Evolutionary conservation across 2,113 vertebrate species (phyloP).

Genomic region (Petrocephalus microphthalmus): DNA sequence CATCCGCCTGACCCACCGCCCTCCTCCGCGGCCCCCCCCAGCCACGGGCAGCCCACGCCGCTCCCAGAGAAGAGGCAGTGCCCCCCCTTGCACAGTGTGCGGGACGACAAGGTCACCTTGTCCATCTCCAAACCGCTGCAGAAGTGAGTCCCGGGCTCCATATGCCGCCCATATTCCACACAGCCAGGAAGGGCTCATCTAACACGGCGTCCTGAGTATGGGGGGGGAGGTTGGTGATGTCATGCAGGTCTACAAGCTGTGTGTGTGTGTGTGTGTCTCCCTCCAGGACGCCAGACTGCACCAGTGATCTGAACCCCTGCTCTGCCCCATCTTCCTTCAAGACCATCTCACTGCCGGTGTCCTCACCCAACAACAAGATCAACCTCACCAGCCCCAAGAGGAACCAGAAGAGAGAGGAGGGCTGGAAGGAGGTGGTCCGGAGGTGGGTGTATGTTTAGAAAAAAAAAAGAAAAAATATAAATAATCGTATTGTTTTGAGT

Average conservation of each 20-base stretch:
- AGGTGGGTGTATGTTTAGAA: conserved; percentile 58
- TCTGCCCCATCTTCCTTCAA: conserved; percentile 77
- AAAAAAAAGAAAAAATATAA: neutral
- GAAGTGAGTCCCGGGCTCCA: conserved; percentile 49
- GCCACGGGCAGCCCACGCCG: conserved; percentile 62
- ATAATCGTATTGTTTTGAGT: neutral
- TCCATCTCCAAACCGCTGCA: conserved; percentile 78
- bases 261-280: neutral
- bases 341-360: conserved; percentile 80
- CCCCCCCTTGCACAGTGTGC: conserved; percentile 62
- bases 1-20: conserved; percentile 75
- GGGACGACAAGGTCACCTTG: conserved; percentile 78
- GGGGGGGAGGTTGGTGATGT: neutral
- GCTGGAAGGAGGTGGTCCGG: conserved; percentile 97
- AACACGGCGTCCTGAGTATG: neutral
- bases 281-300: conserved; percentile 72
- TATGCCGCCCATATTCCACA: neutral
- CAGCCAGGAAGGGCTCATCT: neutral
- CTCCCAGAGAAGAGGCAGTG: conserved; percentile 72
- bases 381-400: conserved; percentile 94
- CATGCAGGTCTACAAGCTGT: neutral
- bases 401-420: conserved; percentile 95
- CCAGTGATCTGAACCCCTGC: conserved; percentile 68
- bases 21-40: conserved; percentile 65
- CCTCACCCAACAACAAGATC: conserved; percentile 84